These are phyloP conservation scores for Bos indicus DNA, from an alignment of 2,113 vertebrate genomes.

Conservation along the genomic window DNA sequence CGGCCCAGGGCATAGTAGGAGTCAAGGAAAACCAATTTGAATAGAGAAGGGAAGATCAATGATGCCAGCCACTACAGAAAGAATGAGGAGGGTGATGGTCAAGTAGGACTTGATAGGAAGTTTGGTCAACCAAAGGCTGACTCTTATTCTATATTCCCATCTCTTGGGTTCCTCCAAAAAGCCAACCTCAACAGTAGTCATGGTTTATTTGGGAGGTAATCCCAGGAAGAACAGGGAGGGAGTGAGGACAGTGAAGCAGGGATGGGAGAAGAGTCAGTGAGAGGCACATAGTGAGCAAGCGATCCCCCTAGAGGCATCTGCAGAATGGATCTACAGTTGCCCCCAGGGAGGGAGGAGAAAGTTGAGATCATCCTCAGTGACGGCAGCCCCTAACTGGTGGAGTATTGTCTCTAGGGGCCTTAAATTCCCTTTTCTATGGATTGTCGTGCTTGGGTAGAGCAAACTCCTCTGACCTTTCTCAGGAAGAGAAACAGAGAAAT, in stretches of 20 bases:
- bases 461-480: neutral
- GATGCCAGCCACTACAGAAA: neutral
- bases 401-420: neutral
- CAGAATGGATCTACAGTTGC: neutral
- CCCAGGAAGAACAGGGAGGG: neutral
- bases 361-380: neutral
- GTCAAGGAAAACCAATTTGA: neutral
- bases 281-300: neutral
- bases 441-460: neutral
- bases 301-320: too few species aligned
- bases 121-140: neutral
- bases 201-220: neutral
- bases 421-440: neutral
- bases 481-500: neutral
- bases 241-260: neutral
- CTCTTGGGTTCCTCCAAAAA: neutral
- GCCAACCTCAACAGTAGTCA: neutral
- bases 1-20: neutral
- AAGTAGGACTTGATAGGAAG: neutral
- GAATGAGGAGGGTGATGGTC: neutral
- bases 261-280: neutral
- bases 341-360: neutral
- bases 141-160: neutral
- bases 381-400: neutral
- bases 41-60: neutral